Evolutionary conservation across 2,113 vertebrate species (phyloP).

Genomic region (Urocynchramus pylzowi): DNA sequence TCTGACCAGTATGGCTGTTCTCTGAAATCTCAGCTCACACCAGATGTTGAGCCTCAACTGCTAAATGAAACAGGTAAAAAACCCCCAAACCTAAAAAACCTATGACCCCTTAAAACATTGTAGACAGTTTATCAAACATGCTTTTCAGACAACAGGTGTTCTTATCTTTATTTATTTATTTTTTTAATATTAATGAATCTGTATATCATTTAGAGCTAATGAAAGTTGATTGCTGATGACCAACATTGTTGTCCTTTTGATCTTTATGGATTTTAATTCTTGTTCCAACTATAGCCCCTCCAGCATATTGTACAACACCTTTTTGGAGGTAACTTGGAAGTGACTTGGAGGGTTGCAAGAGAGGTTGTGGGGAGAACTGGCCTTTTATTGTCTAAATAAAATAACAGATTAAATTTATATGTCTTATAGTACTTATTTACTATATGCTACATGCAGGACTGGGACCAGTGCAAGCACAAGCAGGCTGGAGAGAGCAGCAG

Average conservation of each 20-base stretch:
- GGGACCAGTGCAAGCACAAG: background rate
- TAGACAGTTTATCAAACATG: background rate
- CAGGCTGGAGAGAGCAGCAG: background rate
- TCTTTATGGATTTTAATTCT: background rate
- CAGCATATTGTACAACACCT: background rate
- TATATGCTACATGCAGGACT: background rate
- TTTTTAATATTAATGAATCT: background rate
- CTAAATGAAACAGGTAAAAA: slow-evolving; percentile 23
- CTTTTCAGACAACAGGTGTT: background rate
- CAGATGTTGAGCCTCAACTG: slow-evolving; percentile 54
- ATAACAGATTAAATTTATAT: background rate
- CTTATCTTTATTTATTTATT: background rate
- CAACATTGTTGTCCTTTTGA: background rate
- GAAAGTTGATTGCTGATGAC: background rate
- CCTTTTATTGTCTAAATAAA: background rate
- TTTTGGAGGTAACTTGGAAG: background rate
- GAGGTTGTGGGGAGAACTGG: background rate
- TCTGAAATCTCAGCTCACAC: background rate
- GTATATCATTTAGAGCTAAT: background rate
- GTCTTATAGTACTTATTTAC: background rate
- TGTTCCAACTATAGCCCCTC: background rate
- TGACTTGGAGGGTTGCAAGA: background rate
- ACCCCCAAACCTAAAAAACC: rapidly evolving
- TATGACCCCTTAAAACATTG: background rate
- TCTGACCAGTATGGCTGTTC: slow-evolving; percentile 17